These are phyloP conservation scores for Acestrorhynchus altus DNA, from an alignment of 2,797 vertebrate genomes.

Conservation along the genomic window DNA sequence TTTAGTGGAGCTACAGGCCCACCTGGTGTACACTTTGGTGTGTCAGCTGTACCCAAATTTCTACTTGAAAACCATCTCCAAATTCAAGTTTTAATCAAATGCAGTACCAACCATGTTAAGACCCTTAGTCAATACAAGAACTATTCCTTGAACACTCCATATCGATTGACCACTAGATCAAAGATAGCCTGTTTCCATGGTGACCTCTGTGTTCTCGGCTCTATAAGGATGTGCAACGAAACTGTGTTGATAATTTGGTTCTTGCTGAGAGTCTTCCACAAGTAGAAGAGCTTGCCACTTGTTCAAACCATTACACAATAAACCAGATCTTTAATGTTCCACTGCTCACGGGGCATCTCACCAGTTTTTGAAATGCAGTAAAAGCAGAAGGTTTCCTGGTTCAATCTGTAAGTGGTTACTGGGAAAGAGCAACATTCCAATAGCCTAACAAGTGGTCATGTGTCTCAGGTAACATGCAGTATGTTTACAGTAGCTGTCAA, in stretches of 20 bases:
- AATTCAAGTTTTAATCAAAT: no score
- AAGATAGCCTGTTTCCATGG: conserved; percentile 15
- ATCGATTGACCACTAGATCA: conserved; percentile 3
- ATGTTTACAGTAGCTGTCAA: no score
- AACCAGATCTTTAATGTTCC: no score
- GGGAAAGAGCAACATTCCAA: not conserved
- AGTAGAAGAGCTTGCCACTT: not conserved
- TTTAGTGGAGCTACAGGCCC: not conserved
- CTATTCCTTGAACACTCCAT: not conserved
- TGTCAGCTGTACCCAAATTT: not conserved
- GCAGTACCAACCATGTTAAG: not conserved
- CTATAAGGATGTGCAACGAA: not conserved
- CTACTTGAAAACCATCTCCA: not conserved
- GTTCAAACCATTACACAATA: no score
- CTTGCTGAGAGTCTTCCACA: not conserved
- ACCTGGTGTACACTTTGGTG: not conserved
- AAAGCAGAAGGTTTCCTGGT: not conserved
- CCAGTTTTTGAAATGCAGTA: not conserved
- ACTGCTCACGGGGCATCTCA: not conserved
- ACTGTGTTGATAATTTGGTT: not conserved
- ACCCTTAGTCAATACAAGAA: not conserved
- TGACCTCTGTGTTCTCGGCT: conserved; percentile 13
- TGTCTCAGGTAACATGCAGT: no score
- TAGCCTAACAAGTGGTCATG: not conserved
- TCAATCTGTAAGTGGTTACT: not conserved